These are phyloP conservation scores for Zoroaster sp. DNA, from an alignment of 53 echinoderm and acorn worm genomes.

Conservation along the genomic window DNA sequence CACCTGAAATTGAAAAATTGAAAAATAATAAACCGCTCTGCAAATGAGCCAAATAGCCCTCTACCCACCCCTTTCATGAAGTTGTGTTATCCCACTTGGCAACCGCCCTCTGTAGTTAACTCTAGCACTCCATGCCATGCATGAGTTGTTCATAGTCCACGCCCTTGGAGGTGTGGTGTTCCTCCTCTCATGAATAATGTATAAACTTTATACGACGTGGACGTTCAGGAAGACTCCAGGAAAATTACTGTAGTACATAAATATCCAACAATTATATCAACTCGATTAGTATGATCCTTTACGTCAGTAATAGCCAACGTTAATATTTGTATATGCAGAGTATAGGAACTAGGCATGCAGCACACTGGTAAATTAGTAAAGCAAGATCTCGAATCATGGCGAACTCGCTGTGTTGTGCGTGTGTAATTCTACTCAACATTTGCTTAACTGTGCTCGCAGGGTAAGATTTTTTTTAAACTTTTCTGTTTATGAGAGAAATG, in stretches of 20 bases:
- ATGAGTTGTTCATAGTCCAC: no score
- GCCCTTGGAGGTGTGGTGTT: not conserved
- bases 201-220: not conserved
- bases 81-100: no score
- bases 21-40: no score
- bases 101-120: not conserved
- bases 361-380: not conserved
- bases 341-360: not conserved
- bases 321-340: not conserved
- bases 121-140: no score
- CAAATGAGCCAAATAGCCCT: no score
- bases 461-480: conserved; percentile 44
- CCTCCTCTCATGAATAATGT: not conserved
- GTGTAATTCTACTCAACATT: conserved; percentile 80
- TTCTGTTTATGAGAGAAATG: not conserved
- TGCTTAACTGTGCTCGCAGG: conserved; percentile 84
- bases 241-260: conserved; percentile 11
- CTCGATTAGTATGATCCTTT: not conserved
- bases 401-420: conserved; percentile 60
- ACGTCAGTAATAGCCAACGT: not conserved
- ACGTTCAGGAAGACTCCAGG: not conserved
- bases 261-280: not conserved
- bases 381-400: conserved; percentile 54
- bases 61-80: no score
- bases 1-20: no score